Conservation (phyloP, 1,140 invertebrate species). For the Drosophila guanche region DNA sequence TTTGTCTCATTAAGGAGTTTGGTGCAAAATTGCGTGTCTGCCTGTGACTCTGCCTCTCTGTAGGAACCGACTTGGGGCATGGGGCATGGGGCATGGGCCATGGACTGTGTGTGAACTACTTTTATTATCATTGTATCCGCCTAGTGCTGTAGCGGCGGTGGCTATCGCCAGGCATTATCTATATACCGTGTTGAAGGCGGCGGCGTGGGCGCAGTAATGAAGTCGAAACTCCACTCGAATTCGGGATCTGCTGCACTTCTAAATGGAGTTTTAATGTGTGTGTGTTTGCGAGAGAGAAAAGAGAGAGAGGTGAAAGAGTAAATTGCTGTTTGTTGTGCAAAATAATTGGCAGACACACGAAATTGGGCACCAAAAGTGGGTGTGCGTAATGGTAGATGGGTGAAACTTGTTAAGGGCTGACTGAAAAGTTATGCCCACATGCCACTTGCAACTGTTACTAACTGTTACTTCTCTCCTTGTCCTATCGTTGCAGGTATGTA, state of each 20-base stretch:
- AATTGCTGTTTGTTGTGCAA: slow-evolving; percentile 63
- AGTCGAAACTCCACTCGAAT: slow-evolving; percentile 47
- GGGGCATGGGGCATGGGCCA: slow-evolving; percentile 16
- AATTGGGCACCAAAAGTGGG: slow-evolving; percentile 53
- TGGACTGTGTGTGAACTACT: slow-evolving; percentile 20
- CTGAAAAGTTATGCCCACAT: slow-evolving; percentile 1
- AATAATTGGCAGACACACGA: slow-evolving; percentile 66
- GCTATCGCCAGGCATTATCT: slow-evolving; percentile 57
- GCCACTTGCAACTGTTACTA: slow-evolving; percentile 4
- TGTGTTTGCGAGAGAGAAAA: slow-evolving; percentile 23
- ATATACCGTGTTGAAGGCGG: slow-evolving; percentile 37
- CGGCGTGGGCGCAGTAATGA: slow-evolving; percentile 71
- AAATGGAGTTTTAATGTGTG: slow-evolving; percentile 69
- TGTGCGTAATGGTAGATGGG: slow-evolving; percentile 50
- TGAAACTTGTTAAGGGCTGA: slow-evolving; percentile 47
- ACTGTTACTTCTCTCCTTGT: slow-evolving; percentile 11
- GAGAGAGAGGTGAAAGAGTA: not conserved
- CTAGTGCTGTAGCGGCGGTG: not conserved
- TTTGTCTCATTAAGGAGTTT: slow-evolving; percentile 57
- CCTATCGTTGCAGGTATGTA: slow-evolving; percentile 38
- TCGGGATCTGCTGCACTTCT: slow-evolving; percentile 4
- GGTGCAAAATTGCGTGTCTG: slow-evolving; percentile 61
- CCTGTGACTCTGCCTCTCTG: not conserved
- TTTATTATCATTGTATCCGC: slow-evolving; percentile 58
- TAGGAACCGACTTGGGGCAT: slow-evolving; percentile 40